Percentiles rank a stretch among this genome's conserved stretches.
Evolutionary conservation across 1,140 invertebrate species (phyloP).

Genomic region (Drosophila simulans): DNA sequence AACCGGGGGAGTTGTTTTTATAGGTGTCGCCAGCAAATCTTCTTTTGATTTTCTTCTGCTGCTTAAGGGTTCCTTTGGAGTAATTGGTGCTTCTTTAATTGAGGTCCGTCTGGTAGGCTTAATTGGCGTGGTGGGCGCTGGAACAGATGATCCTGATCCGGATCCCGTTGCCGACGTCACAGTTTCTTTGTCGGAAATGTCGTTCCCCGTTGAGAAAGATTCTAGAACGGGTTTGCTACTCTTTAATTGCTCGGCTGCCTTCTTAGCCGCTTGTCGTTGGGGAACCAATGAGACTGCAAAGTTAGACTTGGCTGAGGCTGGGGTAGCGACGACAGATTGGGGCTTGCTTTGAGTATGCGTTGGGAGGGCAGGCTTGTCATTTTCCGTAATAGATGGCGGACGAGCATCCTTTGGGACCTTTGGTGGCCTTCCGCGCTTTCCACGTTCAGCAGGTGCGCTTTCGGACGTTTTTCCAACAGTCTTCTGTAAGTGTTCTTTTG

Average conservation of each 20-base stretch:
- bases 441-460: slow-evolving; percentile 57
- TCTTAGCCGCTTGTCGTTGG: slow-evolving; percentile 95
- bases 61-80: slow-evolving; percentile 23
- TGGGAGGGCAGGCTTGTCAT: slow-evolving; percentile 34
- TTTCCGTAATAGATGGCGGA: slow-evolving; percentile 13
- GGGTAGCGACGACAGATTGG: not conserved
- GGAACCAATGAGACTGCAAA: slow-evolving; percentile 92
- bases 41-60: slow-evolving; percentile 63
- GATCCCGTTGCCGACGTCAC: slow-evolving; percentile 5
- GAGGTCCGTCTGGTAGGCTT: slow-evolving; percentile 48
- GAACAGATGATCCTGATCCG: slow-evolving; percentile 1
- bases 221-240: slow-evolving; percentile 88
- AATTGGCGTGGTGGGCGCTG: slow-evolving; percentile 10
- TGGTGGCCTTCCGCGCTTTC: slow-evolving; percentile 74
- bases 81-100: slow-evolving; percentile 43
- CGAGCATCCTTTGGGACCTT: slow-evolving; percentile 42
- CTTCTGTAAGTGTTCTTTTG: slow-evolving; percentile 54
- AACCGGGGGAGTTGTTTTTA: slow-evolving; percentile 32
- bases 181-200: slow-evolving; percentile 27
- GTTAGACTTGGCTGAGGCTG: slow-evolving; percentile 59
- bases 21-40: slow-evolving; percentile 24
- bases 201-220: slow-evolving; percentile 3
- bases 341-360: slow-evolving; percentile 17
- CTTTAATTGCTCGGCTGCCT: slow-evolving; percentile 95
- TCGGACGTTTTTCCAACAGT: slow-evolving; percentile 38